Evolutionary conservation across 2,888 invertebrate species (phyloP).

Genomic region (Pyrrhosoma nymphula): DNA sequence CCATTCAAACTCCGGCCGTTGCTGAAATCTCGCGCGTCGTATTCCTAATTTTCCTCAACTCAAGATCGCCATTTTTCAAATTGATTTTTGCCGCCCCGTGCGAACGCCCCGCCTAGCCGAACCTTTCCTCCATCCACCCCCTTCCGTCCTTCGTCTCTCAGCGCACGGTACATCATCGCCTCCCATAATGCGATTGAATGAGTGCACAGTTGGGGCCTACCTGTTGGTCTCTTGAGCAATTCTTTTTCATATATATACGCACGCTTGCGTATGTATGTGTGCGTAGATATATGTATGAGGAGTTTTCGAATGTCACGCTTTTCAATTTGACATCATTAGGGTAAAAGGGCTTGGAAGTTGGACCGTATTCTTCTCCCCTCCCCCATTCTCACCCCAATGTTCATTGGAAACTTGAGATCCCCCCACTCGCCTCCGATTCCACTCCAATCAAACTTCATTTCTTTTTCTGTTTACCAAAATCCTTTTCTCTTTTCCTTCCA

Average conservation of each 20-base stretch:
- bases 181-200: conserved; percentile 5
- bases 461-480: conserved; percentile 5
- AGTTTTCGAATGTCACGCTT: neutral
- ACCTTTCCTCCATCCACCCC: neutral
- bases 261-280: neutral
- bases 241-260: neutral
- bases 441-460: neutral
- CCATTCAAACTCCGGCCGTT: neutral
- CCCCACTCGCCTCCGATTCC: neutral
- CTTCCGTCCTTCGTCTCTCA: neutral
- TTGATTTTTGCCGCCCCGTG: neutral
- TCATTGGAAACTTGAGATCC: too few species aligned
- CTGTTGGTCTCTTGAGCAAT: conserved; percentile 34
- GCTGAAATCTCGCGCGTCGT: neutral
- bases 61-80: neutral
- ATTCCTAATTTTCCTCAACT: neutral
- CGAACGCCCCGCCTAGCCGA: neutral
- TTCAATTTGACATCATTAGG: neutral
- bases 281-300: neutral
- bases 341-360: neutral
- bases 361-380: neutral
- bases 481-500: neutral
- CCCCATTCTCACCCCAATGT: neutral
- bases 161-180: neutral
- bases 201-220: conserved; percentile 2